phyloP scores from a whole-genome alignment of 2,888 invertebrate genomes.

The Phania funesta region DNA sequence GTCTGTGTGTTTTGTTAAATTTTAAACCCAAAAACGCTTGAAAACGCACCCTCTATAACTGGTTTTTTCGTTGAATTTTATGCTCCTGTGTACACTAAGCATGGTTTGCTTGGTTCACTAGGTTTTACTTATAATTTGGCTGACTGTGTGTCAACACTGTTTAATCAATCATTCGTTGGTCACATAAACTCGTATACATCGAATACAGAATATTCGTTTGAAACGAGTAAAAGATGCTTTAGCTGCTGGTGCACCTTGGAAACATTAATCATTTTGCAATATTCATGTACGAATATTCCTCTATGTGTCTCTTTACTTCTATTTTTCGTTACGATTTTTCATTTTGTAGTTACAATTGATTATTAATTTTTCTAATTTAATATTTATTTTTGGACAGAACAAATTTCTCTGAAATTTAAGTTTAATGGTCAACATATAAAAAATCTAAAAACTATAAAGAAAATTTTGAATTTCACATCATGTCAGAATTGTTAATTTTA shows the following conservation, averaged over 20 bases:
- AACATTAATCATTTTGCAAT: conserved; percentile 62
- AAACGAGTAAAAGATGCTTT: conserved; percentile 8
- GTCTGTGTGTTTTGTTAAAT: no score
- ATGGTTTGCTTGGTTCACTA: conserved; percentile 43
- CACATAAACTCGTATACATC: conserved; percentile 25
- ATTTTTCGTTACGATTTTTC: conserved; percentile 23
- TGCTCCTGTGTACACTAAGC: not conserved
- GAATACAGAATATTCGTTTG: conserved; percentile 30
- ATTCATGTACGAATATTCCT: not conserved
- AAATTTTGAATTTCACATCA: no score
- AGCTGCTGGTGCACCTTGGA: conserved; percentile 62
- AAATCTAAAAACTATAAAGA: no score
- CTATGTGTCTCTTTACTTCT: not conserved
- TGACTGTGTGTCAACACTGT: conserved; percentile 60
- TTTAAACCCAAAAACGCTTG: no score
- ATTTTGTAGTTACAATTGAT: conserved; percentile 44
- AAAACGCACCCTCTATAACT: conserved; percentile 15
- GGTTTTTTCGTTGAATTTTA: not conserved
- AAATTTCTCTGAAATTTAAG: conserved; percentile 4
- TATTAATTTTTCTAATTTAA: conserved; percentile 29
- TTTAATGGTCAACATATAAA: no score
- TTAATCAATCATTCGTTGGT: conserved; percentile 65
- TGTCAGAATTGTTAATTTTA: no score
- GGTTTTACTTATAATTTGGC: conserved; percentile 39
- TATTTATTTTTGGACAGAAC: not conserved